Evolutionary conservation across 2,888 invertebrate species (phyloP).

Genomic region (Germaria angustata): DNA sequence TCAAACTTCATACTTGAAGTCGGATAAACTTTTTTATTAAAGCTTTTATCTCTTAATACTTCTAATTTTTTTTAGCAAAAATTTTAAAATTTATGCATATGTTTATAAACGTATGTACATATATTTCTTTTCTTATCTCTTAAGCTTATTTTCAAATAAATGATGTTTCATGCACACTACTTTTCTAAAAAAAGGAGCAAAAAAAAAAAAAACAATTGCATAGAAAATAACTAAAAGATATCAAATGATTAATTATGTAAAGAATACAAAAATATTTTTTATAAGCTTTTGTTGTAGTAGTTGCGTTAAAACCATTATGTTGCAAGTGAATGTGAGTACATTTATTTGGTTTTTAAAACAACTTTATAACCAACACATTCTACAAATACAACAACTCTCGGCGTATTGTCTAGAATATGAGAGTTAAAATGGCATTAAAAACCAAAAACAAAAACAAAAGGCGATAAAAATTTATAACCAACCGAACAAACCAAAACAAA

Average conservation of each 20-base stretch:
- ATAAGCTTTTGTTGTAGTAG: conserved; percentile 25
- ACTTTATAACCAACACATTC: conserved; percentile 40
- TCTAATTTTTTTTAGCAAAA: too few species aligned
- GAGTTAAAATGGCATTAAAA: conserved; percentile 61
- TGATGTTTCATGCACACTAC: conserved; percentile 46
- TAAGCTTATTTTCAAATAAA: conserved; percentile 54
- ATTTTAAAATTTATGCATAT: too few species aligned
- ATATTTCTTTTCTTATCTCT: conserved; percentile 25
- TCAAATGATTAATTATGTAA: conserved; percentile 64
- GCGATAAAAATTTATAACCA: conserved; percentile 67
- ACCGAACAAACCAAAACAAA: conserved; percentile 42
- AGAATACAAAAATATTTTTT: conserved; percentile 18
- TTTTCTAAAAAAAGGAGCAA: background rate
- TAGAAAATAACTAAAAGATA: conserved; percentile 52
- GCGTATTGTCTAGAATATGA: conserved; percentile 51
- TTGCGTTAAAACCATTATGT: background rate
- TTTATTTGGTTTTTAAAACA: conserved; percentile 15
- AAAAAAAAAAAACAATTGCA: background rate
- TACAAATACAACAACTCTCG: conserved; percentile 14
- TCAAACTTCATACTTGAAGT: too few species aligned
- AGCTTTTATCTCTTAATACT: too few species aligned
- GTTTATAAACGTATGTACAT: too few species aligned
- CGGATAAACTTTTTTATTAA: too few species aligned
- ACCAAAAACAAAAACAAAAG: conserved; percentile 39
- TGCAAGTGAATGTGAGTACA: conserved; percentile 18